phyloP scores from a whole-genome alignment of 2,797 vertebrate species.

The Falco cherrug region DNA sequence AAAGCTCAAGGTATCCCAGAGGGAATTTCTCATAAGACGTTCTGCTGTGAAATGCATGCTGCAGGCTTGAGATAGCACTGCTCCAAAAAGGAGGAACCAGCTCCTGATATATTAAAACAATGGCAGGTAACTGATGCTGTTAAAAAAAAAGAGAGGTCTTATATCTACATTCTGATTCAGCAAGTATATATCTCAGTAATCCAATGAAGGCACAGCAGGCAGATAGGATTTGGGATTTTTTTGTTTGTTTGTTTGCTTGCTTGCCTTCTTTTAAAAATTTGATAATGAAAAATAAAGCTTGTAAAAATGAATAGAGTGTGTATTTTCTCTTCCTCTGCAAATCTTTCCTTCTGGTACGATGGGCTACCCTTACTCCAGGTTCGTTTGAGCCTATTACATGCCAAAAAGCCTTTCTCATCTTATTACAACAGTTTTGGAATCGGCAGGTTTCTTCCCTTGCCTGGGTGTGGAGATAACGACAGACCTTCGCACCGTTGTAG shows the following conservation, averaged over 20 bases:
- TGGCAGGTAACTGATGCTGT: background rate
- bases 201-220: background rate
- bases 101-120: background rate
- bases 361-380: background rate
- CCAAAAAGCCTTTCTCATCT: background rate
- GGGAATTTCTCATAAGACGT: background rate
- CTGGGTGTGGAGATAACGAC: background rate
- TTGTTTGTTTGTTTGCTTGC: background rate
- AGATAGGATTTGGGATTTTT: background rate
- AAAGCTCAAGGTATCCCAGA: background rate
- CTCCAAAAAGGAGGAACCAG: background rate
- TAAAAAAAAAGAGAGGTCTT: background rate
- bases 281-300: background rate
- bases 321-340: background rate
- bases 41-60: background rate
- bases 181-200: background rate
- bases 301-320: background rate
- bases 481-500: background rate
- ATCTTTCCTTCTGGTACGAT: background rate
- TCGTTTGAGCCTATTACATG: background rate
- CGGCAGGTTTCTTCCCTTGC: background rate
- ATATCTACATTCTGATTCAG: background rate
- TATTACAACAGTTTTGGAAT: background rate
- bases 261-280: background rate
- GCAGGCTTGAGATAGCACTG: constrained; percentile 24